Base-by-base conservation (phyloP, 2,797 vertebrate species). In the Hoplostethus atlanticus region DNA sequence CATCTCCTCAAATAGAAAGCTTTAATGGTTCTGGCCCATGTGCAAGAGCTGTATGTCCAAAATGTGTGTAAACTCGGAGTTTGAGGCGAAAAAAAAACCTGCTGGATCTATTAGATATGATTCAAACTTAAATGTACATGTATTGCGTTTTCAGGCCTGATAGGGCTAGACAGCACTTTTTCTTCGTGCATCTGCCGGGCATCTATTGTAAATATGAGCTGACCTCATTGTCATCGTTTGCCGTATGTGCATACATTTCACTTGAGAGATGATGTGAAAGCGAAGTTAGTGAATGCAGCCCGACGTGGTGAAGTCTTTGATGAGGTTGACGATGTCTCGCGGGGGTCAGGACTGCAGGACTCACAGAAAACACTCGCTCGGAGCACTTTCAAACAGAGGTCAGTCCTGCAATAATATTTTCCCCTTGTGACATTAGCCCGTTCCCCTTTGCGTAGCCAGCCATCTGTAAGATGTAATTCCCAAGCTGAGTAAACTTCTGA, bases 401-500 rank as follows among this genome's bases (percentile, higher is more conserved):
- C 93, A 91, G 86, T 55, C 73, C 89, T 93, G 90, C 65, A 83
- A 94, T 92, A 95, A 95, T 94, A 94, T 95, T 94, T 93, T 92
- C 89, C 86, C 80, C 77, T 52, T 4, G 75, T 73, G 87, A 93
- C 90, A 83, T 84, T 60, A 86, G 82, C 83, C 76, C 44, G 75
- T 85, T 87, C 87, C 84, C 82, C 87, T 81, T 84, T 80, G 63
- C 60, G 11, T 66, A 80, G 84, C 73, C 28, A 34, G 83, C 86
- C 91, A 92, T 94, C 93, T 94, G 93, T 84, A 76, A 80, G 85
- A 89, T 84, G 84, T 79, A 76, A 88, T 86, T 84, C 88, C 79
- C 92, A 94, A 95, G 94, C 94, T 95, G 93, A 93, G 88, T 93
- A 93, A 95, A 95, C 93, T 90, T 84, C 76, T 79, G 59, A 70